phyloP scores from a whole-genome alignment of 2,113 vertebrate species.

The Barbus barbus region DNA sequence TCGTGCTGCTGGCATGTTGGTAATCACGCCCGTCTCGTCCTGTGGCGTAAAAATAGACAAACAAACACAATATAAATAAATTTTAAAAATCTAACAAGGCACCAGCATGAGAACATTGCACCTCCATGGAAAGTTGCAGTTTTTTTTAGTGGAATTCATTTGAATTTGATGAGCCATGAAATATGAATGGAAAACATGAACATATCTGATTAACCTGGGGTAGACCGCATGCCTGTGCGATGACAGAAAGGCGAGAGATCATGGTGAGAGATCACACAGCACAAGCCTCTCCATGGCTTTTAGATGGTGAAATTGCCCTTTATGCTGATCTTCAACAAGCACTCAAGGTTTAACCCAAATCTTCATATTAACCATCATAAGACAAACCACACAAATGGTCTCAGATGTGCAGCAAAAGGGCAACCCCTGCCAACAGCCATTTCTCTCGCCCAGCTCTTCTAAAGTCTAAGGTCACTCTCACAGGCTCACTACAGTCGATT shows the following conservation, averaged over 20 bases:
- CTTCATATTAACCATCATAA: conserved; percentile 15
- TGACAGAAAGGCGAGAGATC: conserved; percentile 54
- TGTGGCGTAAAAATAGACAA: conserved; percentile 44
- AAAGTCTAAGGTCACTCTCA: conserved; percentile 62
- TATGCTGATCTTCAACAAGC: conserved; percentile 17
- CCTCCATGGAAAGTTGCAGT: conserved; percentile 47
- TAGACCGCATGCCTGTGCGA: conserved; percentile 43
- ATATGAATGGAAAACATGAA: conserved; percentile 61
- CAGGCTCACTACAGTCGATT: conserved; percentile 64
- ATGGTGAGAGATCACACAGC: conserved; percentile 14
- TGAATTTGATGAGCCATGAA: conserved; percentile 65
- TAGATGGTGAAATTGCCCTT: conserved; percentile 1
- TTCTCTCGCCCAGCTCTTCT: conserved; percentile 13
- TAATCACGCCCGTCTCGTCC: conserved; percentile 49
- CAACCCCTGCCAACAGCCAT: conserved; percentile 26
- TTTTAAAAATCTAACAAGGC: conserved; percentile 42
- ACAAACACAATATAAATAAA: conserved; percentile 42
- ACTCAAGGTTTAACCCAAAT: conserved; percentile 7
- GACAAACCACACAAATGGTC: conserved; percentile 5
- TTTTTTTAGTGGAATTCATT: conserved; percentile 55
- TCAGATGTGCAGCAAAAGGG: conserved; percentile 28
- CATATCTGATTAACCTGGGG: conserved; percentile 54
- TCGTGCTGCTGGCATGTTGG: conserved; percentile 42
- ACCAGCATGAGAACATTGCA: conserved; percentile 36
- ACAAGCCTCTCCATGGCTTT: neutral